phyloP scores from a whole-genome alignment of 2,888 invertebrate species.

The Ptilodon capucinus region DNA sequence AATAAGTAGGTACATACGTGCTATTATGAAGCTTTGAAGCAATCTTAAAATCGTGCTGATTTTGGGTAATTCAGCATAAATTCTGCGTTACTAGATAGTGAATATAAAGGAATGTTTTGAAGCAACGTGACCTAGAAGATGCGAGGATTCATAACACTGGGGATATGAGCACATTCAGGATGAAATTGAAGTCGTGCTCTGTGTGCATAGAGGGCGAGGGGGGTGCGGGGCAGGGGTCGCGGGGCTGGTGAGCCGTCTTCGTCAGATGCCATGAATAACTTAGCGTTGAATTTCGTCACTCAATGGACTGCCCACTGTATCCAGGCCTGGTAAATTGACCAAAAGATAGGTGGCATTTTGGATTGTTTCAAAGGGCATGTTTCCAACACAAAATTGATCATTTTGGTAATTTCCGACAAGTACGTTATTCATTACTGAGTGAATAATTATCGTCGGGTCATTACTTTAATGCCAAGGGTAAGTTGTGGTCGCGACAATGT shows the following conservation, averaged over 20 bases:
- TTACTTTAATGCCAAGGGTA: constrained; percentile 26
- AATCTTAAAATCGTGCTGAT: neutral
- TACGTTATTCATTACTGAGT: constrained; percentile 9
- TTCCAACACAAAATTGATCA: neutral
- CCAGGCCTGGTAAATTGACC: neutral
- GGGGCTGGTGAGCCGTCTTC: constrained; percentile 31
- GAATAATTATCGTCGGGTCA: constrained; percentile 22
- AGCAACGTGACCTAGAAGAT: constrained; percentile 30
- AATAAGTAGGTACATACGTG: neutral
- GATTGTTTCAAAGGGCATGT: neutral
- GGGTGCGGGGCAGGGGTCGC: constrained; percentile 38
- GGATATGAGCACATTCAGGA: constrained; percentile 49
- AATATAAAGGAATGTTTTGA: neutral
- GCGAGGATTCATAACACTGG: constrained; percentile 38
- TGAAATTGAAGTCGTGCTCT: constrained; percentile 57
- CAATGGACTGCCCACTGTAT: constrained; percentile 41
- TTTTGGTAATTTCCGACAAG: neutral
- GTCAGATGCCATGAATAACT: constrained; percentile 65
- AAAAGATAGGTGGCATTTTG: neutral
- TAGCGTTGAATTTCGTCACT: constrained; percentile 51
- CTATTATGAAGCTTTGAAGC: too few species aligned
- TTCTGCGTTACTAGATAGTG: neutral
- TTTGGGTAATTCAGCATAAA: neutral
- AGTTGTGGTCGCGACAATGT: constrained; percentile 31
- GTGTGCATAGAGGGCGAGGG: constrained; percentile 56